These are phyloP conservation scores for Odobenus rosmarus DNA, from an alignment of 2,113 vertebrate species.

Conservation along the genomic window DNA sequence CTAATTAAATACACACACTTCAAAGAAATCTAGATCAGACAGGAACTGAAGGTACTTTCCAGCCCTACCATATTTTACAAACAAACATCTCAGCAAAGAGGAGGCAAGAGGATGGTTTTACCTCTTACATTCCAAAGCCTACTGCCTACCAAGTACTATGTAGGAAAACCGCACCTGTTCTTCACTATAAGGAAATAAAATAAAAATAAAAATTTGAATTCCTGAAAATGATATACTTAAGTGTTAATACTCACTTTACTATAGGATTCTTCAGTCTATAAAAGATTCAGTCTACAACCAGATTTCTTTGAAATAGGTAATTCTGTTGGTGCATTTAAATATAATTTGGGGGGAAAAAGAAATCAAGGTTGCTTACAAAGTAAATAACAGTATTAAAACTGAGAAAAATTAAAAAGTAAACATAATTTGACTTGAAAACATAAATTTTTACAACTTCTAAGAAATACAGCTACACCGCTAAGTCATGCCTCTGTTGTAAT, in stretches of 20 bases:
- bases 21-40: not conserved
- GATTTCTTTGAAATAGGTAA: slow-evolving; percentile 9
- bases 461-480: not conserved
- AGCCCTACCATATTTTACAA: not conserved
- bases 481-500: not conserved
- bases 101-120: not conserved
- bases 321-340: not conserved
- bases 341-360: not conserved
- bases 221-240: not conserved
- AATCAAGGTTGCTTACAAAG: not conserved
- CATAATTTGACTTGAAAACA: not conserved
- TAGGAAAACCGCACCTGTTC: not conserved
- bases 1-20: slow-evolving; percentile 23
- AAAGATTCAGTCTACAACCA: not conserved
- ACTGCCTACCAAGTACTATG: not conserved
- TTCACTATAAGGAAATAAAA: not conserved
- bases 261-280: not conserved
- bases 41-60: not conserved
- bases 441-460: not conserved
- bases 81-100: not conserved
- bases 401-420: not conserved
- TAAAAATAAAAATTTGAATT: not conserved
- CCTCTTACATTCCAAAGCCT: not conserved
- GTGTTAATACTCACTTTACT: not conserved
- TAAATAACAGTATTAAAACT: not conserved